Percentiles rank a stretch among this genome's conserved stretches.
Conservation (phyloP, 2,797 vertebrate species). For the Tinamus major region DNA sequence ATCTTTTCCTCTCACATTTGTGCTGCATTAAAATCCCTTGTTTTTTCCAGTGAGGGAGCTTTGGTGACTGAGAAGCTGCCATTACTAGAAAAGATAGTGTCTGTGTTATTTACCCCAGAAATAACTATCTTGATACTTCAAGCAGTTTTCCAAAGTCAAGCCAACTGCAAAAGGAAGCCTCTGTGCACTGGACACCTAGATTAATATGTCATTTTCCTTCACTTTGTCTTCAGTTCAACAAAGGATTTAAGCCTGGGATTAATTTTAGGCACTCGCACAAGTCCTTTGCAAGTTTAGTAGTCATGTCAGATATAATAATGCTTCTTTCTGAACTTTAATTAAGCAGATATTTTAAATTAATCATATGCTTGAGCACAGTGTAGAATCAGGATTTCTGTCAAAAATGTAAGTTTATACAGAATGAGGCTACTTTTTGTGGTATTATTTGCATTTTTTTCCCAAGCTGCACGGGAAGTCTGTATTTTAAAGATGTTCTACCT, state of each 20-base stretch:
- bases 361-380: neutral
- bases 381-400: neutral
- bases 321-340: slow-evolving; percentile 38
- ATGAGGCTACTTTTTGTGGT: neutral
- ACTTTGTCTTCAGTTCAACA: neutral
- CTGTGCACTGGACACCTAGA: neutral
- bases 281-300: slow-evolving; percentile 18
- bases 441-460: neutral
- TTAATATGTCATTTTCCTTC: neutral
- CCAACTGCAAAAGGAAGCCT: neutral
- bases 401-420: neutral
- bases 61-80: slow-evolving; percentile 10
- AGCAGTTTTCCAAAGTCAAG: slow-evolving; percentile 7
- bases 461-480: neutral
- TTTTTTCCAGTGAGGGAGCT: slow-evolving; percentile 18
- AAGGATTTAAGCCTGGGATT: slow-evolving; percentile 9
- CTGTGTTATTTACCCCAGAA: slow-evolving; percentile 14
- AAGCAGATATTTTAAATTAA: slow-evolving; percentile 42
- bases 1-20: slow-evolving; percentile 52
- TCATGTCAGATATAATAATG: slow-evolving; percentile 11
- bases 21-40: slow-evolving; percentile 24
- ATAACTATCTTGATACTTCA: neutral
- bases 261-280: neutral
- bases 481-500: neutral
- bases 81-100: neutral